Conservation (phyloP, 2,888 invertebrate genomes). For the Elmis aenea region DNA sequence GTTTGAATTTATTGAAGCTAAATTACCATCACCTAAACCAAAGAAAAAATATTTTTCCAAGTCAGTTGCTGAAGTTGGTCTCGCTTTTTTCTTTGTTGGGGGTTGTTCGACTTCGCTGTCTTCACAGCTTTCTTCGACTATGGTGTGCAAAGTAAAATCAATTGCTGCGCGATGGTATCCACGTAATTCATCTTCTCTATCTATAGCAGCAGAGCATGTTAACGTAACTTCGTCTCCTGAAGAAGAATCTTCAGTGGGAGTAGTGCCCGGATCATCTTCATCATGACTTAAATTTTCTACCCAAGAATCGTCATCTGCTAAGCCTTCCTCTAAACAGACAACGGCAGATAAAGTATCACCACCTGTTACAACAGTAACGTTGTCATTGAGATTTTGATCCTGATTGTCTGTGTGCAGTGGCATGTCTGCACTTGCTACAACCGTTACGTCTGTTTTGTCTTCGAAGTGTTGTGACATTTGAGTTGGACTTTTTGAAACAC, state of each 20-base stretch:
- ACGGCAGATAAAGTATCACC: slow-evolving; percentile 66
- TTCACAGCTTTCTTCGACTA: slow-evolving; percentile 91
- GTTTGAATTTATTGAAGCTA: slow-evolving; percentile 49
- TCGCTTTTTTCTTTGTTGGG: slow-evolving; percentile 52
- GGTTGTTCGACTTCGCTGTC: slow-evolving; percentile 79
- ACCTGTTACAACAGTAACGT: slow-evolving; percentile 66
- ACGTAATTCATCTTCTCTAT: slow-evolving; percentile 75
- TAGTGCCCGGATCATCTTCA: slow-evolving; percentile 60
- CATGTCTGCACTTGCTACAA: slow-evolving; percentile 26
- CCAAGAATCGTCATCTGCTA: slow-evolving; percentile 89
- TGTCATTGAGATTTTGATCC: slow-evolving; percentile 41
- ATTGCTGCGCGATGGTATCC: slow-evolving; percentile 78
- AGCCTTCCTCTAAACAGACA: slow-evolving; percentile 75
- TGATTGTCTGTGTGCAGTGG: slow-evolving; percentile 30
- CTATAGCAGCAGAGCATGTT: slow-evolving; percentile 51
- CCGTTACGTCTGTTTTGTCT: slow-evolving; percentile 26
- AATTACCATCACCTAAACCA: slow-evolving; percentile 69
- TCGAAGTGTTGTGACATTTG: slow-evolving; percentile 17
- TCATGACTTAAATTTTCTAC: slow-evolving; percentile 82
- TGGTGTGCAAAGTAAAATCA: slow-evolving; percentile 88
- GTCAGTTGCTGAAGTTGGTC: slow-evolving; percentile 74
- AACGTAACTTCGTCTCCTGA: slow-evolving; percentile 63
- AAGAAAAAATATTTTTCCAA: slow-evolving; percentile 89
- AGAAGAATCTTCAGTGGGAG: slow-evolving; percentile 60
- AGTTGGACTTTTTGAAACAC: slow-evolving; percentile 12